phyloP scores from a whole-genome alignment of 2,888 invertebrate genomes.

The Limulus polyphemus region DNA sequence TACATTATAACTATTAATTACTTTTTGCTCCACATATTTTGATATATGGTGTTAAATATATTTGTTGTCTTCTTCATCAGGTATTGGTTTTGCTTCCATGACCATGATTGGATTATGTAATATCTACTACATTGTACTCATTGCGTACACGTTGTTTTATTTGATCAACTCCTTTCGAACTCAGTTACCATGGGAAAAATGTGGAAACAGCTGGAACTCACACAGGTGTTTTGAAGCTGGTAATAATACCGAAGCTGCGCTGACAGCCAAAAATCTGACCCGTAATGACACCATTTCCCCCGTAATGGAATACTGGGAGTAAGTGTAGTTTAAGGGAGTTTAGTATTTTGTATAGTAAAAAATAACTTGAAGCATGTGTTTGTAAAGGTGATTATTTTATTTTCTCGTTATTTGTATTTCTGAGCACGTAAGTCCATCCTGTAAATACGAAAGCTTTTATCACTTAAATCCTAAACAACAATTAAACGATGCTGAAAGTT shows the following conservation, averaged over 20 bases:
- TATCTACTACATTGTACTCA: conserved; percentile 21
- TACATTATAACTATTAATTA: no score
- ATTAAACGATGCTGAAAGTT: no score
- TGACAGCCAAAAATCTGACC: conserved; percentile 3
- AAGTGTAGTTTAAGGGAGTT: conserved; percentile 3
- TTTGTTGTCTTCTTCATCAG: neutral
- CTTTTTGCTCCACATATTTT: no score
- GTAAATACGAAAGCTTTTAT: no score
- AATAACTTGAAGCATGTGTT: no score
- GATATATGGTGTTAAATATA: no score
- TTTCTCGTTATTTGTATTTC: no score
- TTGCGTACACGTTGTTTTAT: conserved; percentile 21
- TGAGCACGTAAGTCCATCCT: no score
- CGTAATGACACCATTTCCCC: conserved; percentile 30
- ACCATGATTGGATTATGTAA: conserved; percentile 23
- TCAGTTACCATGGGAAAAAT: conserved; percentile 36
- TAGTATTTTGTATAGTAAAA: no score
- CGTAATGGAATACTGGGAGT: conserved; percentile 23
- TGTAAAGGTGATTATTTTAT: no score
- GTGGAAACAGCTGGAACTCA: conserved; percentile 38
- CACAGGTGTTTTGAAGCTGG: conserved; percentile 42
- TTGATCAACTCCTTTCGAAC: conserved; percentile 33
- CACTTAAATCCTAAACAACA: no score
- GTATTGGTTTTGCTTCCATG: conserved; percentile 23
- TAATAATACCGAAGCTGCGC: conserved; percentile 29